phyloP scores from a whole-genome alignment of 2,888 invertebrate species.

The Acronicta leporina region DNA sequence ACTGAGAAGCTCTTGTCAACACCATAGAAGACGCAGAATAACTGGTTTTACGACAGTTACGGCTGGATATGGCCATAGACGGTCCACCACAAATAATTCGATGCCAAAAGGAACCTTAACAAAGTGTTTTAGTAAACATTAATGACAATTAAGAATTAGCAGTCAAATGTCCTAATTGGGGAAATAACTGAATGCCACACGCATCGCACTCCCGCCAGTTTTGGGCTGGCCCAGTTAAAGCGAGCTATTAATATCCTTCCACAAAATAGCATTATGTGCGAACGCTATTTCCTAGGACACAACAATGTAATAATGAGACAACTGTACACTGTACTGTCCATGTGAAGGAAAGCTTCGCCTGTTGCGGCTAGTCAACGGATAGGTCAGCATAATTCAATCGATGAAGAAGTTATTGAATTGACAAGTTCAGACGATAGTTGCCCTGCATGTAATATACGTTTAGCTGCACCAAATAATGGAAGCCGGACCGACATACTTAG shows the following conservation, averaged over 20 bases:
- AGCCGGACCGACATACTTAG: no score
- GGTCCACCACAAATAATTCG: no score
- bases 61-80: no score
- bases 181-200: slow-evolving; percentile 50
- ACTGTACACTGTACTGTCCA: neutral
- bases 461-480: no score
- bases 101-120: neutral
- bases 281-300: slow-evolving; percentile 26
- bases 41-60: no score
- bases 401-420: no score
- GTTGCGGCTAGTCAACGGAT: neutral
- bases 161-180: slow-evolving; percentile 23
- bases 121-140: slow-evolving; percentile 1
- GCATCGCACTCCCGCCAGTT: slow-evolving; percentile 46
- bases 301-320: slow-evolving; percentile 12
- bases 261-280: slow-evolving; percentile 32
- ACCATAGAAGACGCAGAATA: no score
- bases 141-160: slow-evolving; percentile 29
- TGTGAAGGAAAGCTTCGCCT: neutral
- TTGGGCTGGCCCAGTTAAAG: slow-evolving; percentile 52
- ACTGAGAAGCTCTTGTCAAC: no score
- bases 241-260: slow-evolving; percentile 36
- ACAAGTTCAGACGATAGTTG: no score
- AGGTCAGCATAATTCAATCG: no score
- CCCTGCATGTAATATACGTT: no score